A percentile compares a stretch with the other conserved stretches of the same genome.
phyloP scores from a whole-genome alignment of 2,888 invertebrate species.

The Melinaea marsaeus region DNA sequence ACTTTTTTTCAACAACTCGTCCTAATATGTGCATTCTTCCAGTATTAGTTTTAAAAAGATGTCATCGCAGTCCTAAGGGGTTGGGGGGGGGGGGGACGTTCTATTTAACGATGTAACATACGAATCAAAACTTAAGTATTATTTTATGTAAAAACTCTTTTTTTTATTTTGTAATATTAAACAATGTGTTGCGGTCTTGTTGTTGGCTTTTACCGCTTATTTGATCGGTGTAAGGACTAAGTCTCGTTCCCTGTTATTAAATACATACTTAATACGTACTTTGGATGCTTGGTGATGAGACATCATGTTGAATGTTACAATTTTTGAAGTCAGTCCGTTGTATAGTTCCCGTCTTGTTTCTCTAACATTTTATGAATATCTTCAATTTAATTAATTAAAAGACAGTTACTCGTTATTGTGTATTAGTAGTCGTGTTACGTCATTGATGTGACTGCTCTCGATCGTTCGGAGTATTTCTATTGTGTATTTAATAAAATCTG shows the following conservation, averaged over 20 bases:
- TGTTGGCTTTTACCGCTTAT: conserved; percentile 3
- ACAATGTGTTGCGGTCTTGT: conserved; percentile 1
- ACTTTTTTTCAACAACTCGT: too few relatives aligned
- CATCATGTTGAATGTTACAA: conserved; percentile 20
- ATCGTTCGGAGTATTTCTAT: conserved; percentile 26
- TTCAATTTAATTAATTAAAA: conserved; percentile 50
- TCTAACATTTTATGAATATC: conserved; percentile 36
- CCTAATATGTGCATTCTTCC: too few relatives aligned
- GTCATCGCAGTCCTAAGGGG: too few relatives aligned
- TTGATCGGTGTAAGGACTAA: conserved; percentile 3
- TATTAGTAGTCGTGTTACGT: conserved; percentile 40
- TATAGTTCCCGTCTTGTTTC: conserved; percentile 36
- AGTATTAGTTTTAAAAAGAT: too few relatives aligned
- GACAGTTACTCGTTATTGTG: conserved; percentile 51
- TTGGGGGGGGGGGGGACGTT: too few relatives aligned
- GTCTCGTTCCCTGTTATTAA: conserved; percentile 16
- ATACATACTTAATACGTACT: conserved; percentile 4
- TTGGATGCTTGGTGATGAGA: conserved; percentile 17
- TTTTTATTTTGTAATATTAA: neutral
- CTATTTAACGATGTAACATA: too few relatives aligned
- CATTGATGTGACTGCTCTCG: conserved; percentile 36
- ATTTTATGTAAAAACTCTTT: neutral
- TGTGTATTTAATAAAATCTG: conserved; percentile 3
- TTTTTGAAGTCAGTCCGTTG: conserved; percentile 39
- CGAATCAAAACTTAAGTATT: neutral